Percentiles rank a stretch among this genome's conserved stretches.
Evolutionary conservation across 2,888 invertebrate genomes (phyloP).

Genomic region (Stenchaetothrips biformis): DNA sequence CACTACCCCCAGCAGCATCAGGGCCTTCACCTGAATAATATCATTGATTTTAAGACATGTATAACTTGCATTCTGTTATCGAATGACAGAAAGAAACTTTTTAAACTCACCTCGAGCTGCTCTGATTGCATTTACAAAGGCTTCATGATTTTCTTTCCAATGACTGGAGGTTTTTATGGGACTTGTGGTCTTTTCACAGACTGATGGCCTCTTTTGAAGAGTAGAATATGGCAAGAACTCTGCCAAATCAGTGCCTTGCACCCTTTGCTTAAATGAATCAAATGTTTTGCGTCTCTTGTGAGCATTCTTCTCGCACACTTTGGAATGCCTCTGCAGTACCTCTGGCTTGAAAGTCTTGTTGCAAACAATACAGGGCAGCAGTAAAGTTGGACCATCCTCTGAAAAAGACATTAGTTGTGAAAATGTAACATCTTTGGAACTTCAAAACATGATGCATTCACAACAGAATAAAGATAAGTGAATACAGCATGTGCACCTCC

Average conservation of each 20-base stretch:
- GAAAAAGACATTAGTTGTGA: conserved; percentile 26
- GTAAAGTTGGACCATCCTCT: conserved; percentile 38
- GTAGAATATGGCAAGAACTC: conserved; percentile 48
- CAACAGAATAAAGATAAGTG: too few species aligned
- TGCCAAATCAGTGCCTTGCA: conserved; percentile 64
- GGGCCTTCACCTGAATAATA: conserved; percentile 28
- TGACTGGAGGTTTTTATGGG: conserved; percentile 28
- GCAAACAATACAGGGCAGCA: conserved; percentile 75
- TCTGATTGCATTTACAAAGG: conserved; percentile 57
- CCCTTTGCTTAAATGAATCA: conserved; percentile 85
- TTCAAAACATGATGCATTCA: too few species aligned
- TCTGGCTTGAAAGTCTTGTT: conserved; percentile 75
- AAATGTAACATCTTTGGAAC: not conserved
- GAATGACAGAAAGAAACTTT: not conserved
- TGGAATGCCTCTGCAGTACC: conserved; percentile 74
- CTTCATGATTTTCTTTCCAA: conserved; percentile 63
- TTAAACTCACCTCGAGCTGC: conserved; percentile 51
- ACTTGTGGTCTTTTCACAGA: conserved; percentile 33
- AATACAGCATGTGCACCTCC: not conserved
- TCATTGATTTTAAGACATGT: not conserved
- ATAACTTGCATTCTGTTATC: not conserved
- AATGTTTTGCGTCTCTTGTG: conserved; percentile 81
- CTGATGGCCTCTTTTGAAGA: conserved; percentile 33
- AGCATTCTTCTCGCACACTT: conserved; percentile 75
- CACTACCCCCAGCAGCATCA: conserved; percentile 35